These are phyloP conservation scores for Heteromormyrus szaboi DNA, from an alignment of 2,797 vertebrate genomes.

Conservation along the genomic window DNA sequence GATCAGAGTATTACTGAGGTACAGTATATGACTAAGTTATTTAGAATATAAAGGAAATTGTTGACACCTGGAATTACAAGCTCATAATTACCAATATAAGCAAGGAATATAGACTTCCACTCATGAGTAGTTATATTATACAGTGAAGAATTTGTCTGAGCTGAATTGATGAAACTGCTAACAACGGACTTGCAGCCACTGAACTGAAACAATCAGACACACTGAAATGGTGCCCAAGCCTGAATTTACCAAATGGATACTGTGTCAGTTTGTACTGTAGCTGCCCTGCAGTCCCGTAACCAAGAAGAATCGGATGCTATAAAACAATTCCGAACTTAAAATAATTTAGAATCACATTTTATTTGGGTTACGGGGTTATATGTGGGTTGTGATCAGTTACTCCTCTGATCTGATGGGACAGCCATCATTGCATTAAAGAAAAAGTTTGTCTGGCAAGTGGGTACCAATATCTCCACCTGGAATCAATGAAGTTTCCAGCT, in stretches of 20 bases:
- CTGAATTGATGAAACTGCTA: neutral
- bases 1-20: neutral
- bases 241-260: neutral
- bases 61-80: neutral
- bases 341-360: neutral
- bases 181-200: too few relatives aligned
- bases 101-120: neutral
- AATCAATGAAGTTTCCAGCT: neutral
- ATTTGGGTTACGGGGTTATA: neutral
- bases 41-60: neutral
- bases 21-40: neutral
- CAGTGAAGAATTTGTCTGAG: neutral
- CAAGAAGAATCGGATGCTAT: neutral
- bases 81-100: neutral
- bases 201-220: too few relatives aligned
- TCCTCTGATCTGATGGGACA: neutral
- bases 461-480: neutral
- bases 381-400: neutral
- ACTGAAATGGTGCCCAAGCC: too few relatives aligned
- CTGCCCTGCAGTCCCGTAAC: neutral
- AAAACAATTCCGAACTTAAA: neutral
- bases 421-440: neutral
- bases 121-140: neutral
- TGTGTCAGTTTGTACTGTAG: neutral
- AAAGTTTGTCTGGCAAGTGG: neutral